Base-by-base conservation (phyloP, 2,797 vertebrate species). In the Botia almorhae region DNA sequence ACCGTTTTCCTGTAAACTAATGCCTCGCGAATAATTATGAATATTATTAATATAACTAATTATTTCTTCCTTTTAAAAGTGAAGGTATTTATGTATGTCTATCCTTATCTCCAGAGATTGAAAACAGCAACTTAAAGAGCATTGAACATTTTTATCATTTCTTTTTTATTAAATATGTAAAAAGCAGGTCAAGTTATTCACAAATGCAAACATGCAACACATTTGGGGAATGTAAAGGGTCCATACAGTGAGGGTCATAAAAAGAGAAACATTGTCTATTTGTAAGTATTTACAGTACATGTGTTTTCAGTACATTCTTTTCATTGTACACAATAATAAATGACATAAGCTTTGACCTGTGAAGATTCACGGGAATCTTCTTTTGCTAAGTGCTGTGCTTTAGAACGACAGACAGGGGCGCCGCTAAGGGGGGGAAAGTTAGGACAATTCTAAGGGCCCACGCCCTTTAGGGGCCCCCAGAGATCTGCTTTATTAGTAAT, bases 131-230 rank as follows among this genome's bases (percentile, higher is more conserved):
- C 87, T 92, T 91, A 92, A 93, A 33, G 82, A 93, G 94, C 91
- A 93, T 94, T 93, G 96, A 95, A 97, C 95, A 94, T 17, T 93
- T 91, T 93, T 81, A 91, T 69, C 12, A 1, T 50, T 46, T 36
- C 85, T 33, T 96, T 96, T 33, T 96, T 96, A 99, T 98, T 99
- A 98, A 99, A 98, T 98, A 99, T 97, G 97, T 98, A 99, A 98
- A 99, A 98, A 93, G 95, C 96, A 96, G 96, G 94, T 98, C 95
- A 94, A 94, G 95, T 97, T 98, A 98, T 98, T 98, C 97, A 99
- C 97, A 98, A 96, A 98, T 94, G 95, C 97, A 96, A 96, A 95
- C 98, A 99, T 99, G 98, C 97, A 93, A 97, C 96, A 96, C 88
- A 87, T 93, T 94, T 91, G 94, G 95, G 94, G 96, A 96, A 96